phyloP scores from a whole-genome alignment of 2,888 invertebrate genomes.

The Platynereis dumerilii region DNA sequence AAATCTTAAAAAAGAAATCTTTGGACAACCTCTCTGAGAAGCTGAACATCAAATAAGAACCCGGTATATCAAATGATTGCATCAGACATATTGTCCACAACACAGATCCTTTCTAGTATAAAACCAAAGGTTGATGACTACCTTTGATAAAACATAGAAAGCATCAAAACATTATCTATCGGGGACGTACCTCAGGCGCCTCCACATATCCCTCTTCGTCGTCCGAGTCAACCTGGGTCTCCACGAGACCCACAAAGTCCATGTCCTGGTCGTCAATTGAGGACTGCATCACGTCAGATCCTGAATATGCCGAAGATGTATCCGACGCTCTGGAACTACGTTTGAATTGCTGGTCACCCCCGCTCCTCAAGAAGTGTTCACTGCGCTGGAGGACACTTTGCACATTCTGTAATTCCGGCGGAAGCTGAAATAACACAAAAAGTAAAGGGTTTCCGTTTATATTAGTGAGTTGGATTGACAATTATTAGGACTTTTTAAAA shows the following conservation, averaged over 20 bases:
- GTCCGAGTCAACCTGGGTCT: slow-evolving; percentile 69
- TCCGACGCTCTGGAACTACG: slow-evolving; percentile 87
- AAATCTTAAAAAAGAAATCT: no score
- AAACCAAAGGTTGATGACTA: no score
- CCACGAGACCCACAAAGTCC: slow-evolving; percentile 90
- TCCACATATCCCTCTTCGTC: slow-evolving; percentile 38
- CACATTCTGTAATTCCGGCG: slow-evolving; percentile 34
- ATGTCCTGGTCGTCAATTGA: slow-evolving; percentile 59
- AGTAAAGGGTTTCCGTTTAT: no score
- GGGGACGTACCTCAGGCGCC: slow-evolving; percentile 17
- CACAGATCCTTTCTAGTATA: no score
- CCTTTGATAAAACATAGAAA: no score
- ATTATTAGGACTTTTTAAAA: no score
- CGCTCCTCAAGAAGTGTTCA: slow-evolving; percentile 29
- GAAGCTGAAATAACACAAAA: slow-evolving; percentile 31
- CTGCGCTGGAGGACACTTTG: slow-evolving; percentile 31
- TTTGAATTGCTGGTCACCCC: slow-evolving; percentile 61
- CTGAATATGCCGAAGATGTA: slow-evolving; percentile 93
- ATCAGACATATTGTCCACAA: no score
- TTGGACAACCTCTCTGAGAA: no score
- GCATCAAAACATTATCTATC: no score
- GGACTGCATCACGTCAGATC: slow-evolving; percentile 94
- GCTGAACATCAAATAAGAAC: no score
- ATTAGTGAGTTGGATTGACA: no score
- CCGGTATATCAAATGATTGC: no score